Evolutionary conservation across 2,113 vertebrate genomes (phyloP), one percentile per base, ranked within the genome.

Genomic region (Synchiropus splendidus): DNA sequence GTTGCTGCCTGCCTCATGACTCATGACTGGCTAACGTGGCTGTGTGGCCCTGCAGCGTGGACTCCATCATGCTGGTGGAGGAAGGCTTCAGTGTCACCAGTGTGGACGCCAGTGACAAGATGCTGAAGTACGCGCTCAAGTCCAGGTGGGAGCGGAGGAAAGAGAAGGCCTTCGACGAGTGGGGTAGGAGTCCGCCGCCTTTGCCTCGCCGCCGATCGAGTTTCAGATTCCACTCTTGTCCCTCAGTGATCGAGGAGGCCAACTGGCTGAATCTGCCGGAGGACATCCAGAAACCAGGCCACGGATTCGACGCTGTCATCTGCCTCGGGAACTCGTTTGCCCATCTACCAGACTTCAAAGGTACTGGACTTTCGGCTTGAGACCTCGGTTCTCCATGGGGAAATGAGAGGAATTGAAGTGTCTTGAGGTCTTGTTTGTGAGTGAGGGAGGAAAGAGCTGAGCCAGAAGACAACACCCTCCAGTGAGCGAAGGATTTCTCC

Each of bases 241-340:
- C 13, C 15, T 12, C 63, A 97, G 95, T 94, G 46, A 98, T 98
- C 1, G 94, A 98, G 60, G 95, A 99, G 58, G 94, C 94, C 62
- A 98, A 98, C 82, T 99, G 95, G 95, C 83, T 98, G 49, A 89
- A 90, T 0, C 72, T 98, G 50, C 9, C 86, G 15, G 83, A 86
- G 11, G 94, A 98, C 43, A 50, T 99, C 50, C 77, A 86, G 45
- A 90, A 85, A 74, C 88, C 89, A 1, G 90, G 78, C 1, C 58
- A 73, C 0, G 91, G 92, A 10, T 99, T 94, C 35, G 95, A 99
- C 10, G 95, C 95, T 0, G 95, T 94, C 38, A 94, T 99, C 70
- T 99, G 95, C 77, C 85, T 99, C 1, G 94, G 95, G 16, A 99
- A 99, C 77, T 98, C 94, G 2, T 99, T 99, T 2, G 92, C 95